Percentiles rank a stretch among this genome's conserved stretches.
Evolutionary conservation across 2,113 vertebrate genomes (phyloP).

Genomic region (Peromyscus leucopus): DNA sequence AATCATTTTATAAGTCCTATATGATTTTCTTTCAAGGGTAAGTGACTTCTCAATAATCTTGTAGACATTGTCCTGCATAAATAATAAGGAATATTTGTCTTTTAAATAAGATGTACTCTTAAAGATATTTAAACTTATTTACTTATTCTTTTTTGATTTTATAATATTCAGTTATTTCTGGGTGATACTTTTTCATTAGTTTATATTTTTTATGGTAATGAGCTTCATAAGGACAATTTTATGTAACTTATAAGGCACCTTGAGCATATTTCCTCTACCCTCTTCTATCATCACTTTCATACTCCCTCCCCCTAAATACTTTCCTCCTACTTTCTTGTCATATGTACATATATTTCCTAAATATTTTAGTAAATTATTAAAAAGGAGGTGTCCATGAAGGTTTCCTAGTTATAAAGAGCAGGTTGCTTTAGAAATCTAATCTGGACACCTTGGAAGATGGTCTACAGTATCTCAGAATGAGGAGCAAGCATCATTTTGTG

Average conservation of each 20-base stretch:
- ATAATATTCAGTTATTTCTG: neutral
- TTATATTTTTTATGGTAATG: too few species aligned
- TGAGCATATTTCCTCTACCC: neutral
- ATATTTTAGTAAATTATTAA: neutral
- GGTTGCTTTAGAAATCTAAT: neutral
- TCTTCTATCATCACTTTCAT: too few species aligned
- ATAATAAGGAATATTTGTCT: neutral
- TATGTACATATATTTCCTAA: neutral
- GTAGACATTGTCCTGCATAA: neutral
- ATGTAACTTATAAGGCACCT: neutral
- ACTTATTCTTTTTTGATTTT: neutral
- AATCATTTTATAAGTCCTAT: neutral
- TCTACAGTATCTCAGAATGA: neutral
- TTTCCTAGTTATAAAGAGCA: neutral
- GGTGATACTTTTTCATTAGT: neutral
- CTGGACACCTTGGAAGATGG: neutral
- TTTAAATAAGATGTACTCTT: neutral
- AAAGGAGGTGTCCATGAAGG: neutral
- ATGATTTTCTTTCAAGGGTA: neutral
- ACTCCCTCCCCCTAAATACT: fast-evolving
- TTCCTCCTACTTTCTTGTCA: neutral
- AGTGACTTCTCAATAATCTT: neutral
- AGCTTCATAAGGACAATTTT: neutral
- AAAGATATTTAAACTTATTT: neutral
- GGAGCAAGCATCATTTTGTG: neutral